Evolutionary conservation across 2,888 invertebrate species (phyloP).

Genomic region (Metalampra italica): DNA sequence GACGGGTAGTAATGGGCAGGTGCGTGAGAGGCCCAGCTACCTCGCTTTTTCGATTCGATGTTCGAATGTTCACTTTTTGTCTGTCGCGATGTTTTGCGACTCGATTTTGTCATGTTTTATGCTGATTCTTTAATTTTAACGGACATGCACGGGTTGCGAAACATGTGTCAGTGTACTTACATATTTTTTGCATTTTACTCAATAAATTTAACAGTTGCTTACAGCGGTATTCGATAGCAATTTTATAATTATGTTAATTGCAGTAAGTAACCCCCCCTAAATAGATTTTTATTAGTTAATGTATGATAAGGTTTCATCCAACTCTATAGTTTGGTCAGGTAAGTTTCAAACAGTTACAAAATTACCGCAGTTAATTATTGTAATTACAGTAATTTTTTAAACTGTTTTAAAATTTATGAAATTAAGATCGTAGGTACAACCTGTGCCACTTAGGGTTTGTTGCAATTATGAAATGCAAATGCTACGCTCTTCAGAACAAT

Average conservation of each 20-base stretch:
- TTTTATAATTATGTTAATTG: neutral
- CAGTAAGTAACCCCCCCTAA: neutral
- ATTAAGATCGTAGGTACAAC: no score
- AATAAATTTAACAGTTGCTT: neutral
- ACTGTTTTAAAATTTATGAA: no score
- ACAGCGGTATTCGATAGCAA: neutral
- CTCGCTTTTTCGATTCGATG: constrained; percentile 62
- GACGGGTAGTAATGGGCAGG: constrained; percentile 77
- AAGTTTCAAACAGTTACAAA: no score
- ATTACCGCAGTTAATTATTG: no score
- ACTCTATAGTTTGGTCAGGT: no score
- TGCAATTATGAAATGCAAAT: no score
- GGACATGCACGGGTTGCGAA: constrained; percentile 42
- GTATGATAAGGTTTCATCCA: no score
- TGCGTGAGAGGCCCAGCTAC: constrained; percentile 71
- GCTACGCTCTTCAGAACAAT: no score
- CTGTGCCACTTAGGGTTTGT: no score
- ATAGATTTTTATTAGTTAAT: no score
- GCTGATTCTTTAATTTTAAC: constrained; percentile 49
- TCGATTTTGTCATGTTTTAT: constrained; percentile 45
- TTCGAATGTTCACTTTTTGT: constrained; percentile 58
- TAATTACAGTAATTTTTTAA: no score
- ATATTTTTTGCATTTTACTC: constrained; percentile 15
- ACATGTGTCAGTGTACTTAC: constrained; percentile 19
- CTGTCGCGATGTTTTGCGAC: constrained; percentile 51